Base-by-base conservation (phyloP, 2,113 vertebrate species). In the Pica pica region DNA sequence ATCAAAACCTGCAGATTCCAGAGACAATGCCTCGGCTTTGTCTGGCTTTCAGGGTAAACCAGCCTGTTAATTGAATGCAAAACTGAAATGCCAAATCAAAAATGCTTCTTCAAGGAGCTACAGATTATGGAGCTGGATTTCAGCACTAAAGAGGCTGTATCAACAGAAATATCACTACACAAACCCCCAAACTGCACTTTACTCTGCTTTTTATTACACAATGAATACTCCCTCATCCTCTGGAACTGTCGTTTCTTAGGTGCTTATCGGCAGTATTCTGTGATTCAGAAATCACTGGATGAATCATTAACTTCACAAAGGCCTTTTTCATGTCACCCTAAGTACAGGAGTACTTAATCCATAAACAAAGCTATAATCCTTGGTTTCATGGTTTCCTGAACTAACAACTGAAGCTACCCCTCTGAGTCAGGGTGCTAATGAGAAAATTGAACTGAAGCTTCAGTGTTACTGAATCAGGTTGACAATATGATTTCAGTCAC, bases 231-330 rank as follows among this genome's bases (percentile, higher is more conserved):
- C 47, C 35, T 94, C 41, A 11, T 87, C 42, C 46, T 85, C 94
- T 73, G 30, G 26, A 61, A 9, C 59, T 73, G 53, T 57, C 27
- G 2, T 68, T 93, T 37, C 57, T 91, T 41, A 61, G 65, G 52
- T 86, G 39, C 71, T 90, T 92, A 56, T 56, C 41, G 39, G 53
- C 3, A 10, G 56, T 37, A 9, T 61, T 63, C 41, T 47, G 69
- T 94, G 75, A 63, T 85, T 90, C 81, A 89, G 57, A 90, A 89
- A 57, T 65, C 82, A 47, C 42, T 91, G 84, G 41, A 83, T 83
- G 87, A 90, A 61, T 83, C 75, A 69, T 63, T 87, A 86, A 77
- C 47, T 89, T 94, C 70, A 90, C 42, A 86, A 80, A 94, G n/a
- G 17, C 53, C 31, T 85, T 74, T 73, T 64, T 53, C 57, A 23